Base-by-base conservation (phyloP, 2,888 invertebrate species). In the Alsophila aescularia region DNA sequence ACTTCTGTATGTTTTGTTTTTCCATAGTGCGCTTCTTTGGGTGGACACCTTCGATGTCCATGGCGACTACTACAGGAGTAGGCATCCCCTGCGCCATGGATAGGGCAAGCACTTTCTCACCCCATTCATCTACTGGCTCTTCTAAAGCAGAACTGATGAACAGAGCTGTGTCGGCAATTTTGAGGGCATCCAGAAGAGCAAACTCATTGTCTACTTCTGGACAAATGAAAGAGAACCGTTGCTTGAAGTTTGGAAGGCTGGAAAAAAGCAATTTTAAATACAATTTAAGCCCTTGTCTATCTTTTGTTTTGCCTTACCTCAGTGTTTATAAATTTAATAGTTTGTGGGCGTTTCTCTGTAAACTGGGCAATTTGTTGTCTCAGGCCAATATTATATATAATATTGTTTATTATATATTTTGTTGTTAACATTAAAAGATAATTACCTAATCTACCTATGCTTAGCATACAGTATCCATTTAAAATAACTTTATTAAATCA, bases 121-220 rank as follows among this genome's bases (percentile, higher is more conserved):
- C 97, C 94, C 95, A 96, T 57, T 94, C 93, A 77, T 97, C 97
- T 36, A 97, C 93, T 1, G 95, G 92, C 61, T 95, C 94, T 63
- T 95, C 93, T 48, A 94, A 87, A 8, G 96, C 95, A 0, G 96
- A 96, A 36, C 96, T 93, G 7, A 98, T 81, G 77, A 97, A 94
- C 2, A 99, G 75, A 1, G 97, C 93, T 1, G 96, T 96, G 77
- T 98, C 98, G 16, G 97, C 95, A 5, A 98, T 94, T 93, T 98
- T 98, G 0, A 96, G 87, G n/a, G 95, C 93, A 89, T 98, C 98
- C 50, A 98, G 84, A 4, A 95, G 87, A 16, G 94, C 94, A 78
- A 96, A 94, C 35, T 97, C 93, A 83, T 96, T 95, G 13, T 95
- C 95, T 13, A 93, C 81, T 58, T 95, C 93, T 10, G 98, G 96